Evolutionary conservation across 2,797 vertebrate species (phyloP).

Genomic region (Eutrigla gurnardus): DNA sequence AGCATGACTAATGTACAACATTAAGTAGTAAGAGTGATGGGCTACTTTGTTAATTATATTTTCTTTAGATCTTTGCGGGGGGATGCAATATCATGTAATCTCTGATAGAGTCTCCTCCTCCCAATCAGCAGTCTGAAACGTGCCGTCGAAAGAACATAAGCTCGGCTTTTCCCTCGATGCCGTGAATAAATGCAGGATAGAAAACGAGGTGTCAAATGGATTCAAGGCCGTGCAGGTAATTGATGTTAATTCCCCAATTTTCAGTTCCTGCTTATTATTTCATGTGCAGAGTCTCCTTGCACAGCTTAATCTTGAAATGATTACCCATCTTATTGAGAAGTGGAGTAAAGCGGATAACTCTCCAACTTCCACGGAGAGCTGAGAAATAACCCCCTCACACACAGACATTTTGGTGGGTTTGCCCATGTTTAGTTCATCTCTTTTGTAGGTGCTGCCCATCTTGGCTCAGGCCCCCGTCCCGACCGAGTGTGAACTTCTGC

Average conservation of each 20-base stretch:
- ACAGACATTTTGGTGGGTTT: slow-evolving; percentile 32
- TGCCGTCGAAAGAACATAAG: slow-evolving; percentile 6
- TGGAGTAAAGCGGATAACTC: neutral
- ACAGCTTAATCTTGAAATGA: slow-evolving; percentile 19
- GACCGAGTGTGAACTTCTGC: slow-evolving; percentile 49
- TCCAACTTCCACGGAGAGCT: slow-evolving; percentile 44
- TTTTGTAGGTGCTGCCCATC: slow-evolving; percentile 42
- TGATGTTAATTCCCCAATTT: slow-evolving; percentile 43
- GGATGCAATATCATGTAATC: slow-evolving; percentile 43
- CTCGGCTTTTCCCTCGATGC: slow-evolving; percentile 2
- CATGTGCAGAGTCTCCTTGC: neutral
- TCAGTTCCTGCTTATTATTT: slow-evolving; percentile 28
- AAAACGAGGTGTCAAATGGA: slow-evolving; percentile 42
- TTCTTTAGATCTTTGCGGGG: slow-evolving; percentile 43
- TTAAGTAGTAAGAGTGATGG: slow-evolving; percentile 54
- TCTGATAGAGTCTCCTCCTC: slow-evolving; percentile 43
- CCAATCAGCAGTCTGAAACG: slow-evolving; percentile 45
- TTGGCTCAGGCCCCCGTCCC: slow-evolving; percentile 26
- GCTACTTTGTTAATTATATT: slow-evolving; percentile 62
- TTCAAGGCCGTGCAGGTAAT: slow-evolving; percentile 29
- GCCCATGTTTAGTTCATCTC: slow-evolving; percentile 38
- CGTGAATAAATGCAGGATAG: slow-evolving; percentile 22
- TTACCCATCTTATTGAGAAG: neutral
- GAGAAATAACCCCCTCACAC: slow-evolving; percentile 32
- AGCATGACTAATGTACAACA: slow-evolving; percentile 68